These are phyloP conservation scores for Heteromormyrus szaboi DNA, from an alignment of 2,797 vertebrate genomes.

Conservation along the genomic window DNA sequence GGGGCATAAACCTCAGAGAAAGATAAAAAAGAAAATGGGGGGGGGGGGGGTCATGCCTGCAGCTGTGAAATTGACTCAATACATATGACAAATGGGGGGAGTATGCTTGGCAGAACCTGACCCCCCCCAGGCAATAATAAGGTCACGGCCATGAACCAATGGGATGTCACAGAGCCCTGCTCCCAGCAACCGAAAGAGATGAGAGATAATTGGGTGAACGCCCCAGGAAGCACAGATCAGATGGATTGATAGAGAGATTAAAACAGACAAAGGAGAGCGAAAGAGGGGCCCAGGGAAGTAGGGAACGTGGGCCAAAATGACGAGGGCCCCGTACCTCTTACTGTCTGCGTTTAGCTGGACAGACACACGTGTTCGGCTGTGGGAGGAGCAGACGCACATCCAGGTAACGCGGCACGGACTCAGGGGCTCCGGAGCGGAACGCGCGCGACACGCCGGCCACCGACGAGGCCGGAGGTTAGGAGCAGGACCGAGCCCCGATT, in stretches of 20 bases:
- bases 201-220: neutral
- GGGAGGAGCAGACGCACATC: neutral
- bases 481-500: neutral
- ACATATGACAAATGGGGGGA: neutral
- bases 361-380: neutral
- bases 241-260: conserved; percentile 6
- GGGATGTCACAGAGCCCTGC: neutral
- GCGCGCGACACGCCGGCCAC: neutral
- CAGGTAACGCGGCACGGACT: neutral
- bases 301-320: neutral
- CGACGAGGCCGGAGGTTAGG: neutral
- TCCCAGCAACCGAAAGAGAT: neutral
- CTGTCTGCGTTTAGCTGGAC: neutral
- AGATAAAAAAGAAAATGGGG: neutral
- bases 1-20: neutral
- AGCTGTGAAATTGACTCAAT: neutral
- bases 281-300: neutral
- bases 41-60: neutral
- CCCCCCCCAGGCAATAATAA: conserved; percentile 13
- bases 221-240: neutral
- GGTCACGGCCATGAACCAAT: neutral
- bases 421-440: neutral
- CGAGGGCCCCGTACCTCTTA: neutral
- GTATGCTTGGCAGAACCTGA: neutral
- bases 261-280: neutral